Conservation (phyloP, 2,888 invertebrate species). For the Hydriomena furcata region DNA sequence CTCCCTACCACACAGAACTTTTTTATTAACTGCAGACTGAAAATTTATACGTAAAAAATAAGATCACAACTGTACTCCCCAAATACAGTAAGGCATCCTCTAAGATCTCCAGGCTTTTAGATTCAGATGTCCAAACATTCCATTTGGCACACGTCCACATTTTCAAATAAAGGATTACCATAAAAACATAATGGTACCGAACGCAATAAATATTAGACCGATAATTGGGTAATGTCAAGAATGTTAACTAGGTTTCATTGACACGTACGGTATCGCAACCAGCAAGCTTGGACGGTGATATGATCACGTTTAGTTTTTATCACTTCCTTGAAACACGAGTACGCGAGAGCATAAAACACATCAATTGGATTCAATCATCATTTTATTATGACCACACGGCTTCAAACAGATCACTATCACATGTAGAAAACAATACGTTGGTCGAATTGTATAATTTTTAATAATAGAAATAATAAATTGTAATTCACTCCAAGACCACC, state of each 20-base stretch:
- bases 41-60: conserved; percentile 38
- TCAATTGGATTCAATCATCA: conserved; percentile 13
- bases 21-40: conserved; percentile 16
- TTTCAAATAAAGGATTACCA: conserved; percentile 38
- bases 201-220: conserved; percentile 29
- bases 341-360: conserved; percentile 6
- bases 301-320: conserved; percentile 21
- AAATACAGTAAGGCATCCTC: too few species aligned
- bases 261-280: conserved; percentile 24
- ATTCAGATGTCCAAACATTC: too few species aligned
- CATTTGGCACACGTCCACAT: too few species aligned
- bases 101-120: too few species aligned
- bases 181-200: conserved; percentile 38
- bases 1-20: conserved; percentile 2
- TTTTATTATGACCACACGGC: conserved; percentile 3
- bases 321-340: conserved; percentile 20
- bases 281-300: conserved; percentile 6
- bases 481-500: conserved; percentile 39
- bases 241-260: conserved; percentile 23
- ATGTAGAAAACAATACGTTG: background rate
- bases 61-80: too few species aligned
- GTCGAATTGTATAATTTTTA: conserved; percentile 11
- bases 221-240: conserved; percentile 25
- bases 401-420: conserved; percentile 12
- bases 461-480: conserved; percentile 41